Conservation (phyloP, 2,888 invertebrate genomes). For the Rotaria macrura region DNA sequence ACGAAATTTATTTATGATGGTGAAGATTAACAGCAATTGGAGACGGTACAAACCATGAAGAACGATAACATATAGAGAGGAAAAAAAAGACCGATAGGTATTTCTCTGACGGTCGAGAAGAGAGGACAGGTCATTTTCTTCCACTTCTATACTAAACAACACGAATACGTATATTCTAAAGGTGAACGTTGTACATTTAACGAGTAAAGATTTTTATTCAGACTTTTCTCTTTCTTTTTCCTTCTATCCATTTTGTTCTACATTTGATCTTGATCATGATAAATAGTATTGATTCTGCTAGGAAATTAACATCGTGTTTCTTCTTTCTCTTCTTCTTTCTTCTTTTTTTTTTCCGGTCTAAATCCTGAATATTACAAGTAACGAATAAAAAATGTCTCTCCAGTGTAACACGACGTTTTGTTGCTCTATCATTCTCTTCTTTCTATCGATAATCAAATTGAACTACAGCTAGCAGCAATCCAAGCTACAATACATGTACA, state of each 20-base stretch:
- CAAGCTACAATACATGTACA: neutral
- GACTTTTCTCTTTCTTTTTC: neutral
- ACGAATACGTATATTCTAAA: neutral
- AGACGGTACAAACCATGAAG: neutral
- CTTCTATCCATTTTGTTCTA: neutral
- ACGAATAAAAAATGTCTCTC: neutral
- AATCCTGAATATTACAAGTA: neutral
- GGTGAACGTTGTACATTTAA: conserved; percentile 10
- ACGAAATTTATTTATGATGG: neutral
- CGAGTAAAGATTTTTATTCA: too few relatives aligned
- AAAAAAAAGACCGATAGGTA: neutral
- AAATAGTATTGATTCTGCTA: neutral
- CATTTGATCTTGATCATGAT: neutral
- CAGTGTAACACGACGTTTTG: neutral
- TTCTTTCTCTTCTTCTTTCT: neutral
- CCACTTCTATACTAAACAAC: neutral
- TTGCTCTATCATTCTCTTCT: neutral
- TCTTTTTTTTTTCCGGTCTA: neutral
- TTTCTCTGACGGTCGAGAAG: neutral
- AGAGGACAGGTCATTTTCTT: conserved; percentile 15
- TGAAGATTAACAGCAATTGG: neutral
- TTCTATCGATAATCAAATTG: neutral
- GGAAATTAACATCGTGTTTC: neutral
- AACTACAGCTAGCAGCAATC: neutral
- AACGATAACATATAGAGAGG: neutral